A percentile compares a stretch with the other conserved stretches of the same genome.
These are phyloP conservation scores for Gastrophysa polygoni DNA, from an alignment of 2,888 invertebrate genomes.

Conservation along the genomic window DNA sequence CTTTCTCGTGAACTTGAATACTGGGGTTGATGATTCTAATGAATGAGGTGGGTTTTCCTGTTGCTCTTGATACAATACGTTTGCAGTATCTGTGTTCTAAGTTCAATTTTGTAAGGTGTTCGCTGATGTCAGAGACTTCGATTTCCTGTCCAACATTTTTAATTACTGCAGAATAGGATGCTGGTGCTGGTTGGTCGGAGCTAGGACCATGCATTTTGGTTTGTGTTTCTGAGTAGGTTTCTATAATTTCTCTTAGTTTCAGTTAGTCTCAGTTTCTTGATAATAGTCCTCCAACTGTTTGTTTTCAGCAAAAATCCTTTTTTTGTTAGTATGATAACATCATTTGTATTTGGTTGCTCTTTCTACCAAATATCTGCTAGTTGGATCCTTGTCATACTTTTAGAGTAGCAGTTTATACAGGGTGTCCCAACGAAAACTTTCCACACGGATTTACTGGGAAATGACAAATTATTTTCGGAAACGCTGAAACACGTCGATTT, in stretches of 20 bases:
- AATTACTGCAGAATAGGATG: no score
- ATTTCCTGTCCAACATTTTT: no score
- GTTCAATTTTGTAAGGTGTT: not conserved
- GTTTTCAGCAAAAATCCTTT: not conserved
- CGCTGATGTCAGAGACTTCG: no score
- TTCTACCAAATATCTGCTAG: conserved; percentile 2
- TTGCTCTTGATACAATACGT: no score
- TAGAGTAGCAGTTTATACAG: conserved; percentile 1
- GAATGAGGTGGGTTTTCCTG: conserved; percentile 1
- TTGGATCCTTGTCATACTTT: not conserved
- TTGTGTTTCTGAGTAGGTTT: not conserved
- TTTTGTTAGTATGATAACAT: not conserved
- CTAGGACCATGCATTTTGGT: not conserved
- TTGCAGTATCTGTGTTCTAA: conserved; percentile 2
- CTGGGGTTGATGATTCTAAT: conserved; percentile 2
- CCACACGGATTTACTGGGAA: no score
- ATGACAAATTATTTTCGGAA: no score
- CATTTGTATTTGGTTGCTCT: not conserved
- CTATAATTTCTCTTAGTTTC: conserved; percentile 10
- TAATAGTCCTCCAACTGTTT: not conserved
- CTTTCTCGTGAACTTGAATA: no score
- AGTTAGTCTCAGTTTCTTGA: not conserved
- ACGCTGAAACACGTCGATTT: no score
- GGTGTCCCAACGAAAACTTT: no score
- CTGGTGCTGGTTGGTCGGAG: not conserved